phyloP scores from a whole-genome alignment of 2,888 invertebrate species.

The Meiosimyza decipiens region DNA sequence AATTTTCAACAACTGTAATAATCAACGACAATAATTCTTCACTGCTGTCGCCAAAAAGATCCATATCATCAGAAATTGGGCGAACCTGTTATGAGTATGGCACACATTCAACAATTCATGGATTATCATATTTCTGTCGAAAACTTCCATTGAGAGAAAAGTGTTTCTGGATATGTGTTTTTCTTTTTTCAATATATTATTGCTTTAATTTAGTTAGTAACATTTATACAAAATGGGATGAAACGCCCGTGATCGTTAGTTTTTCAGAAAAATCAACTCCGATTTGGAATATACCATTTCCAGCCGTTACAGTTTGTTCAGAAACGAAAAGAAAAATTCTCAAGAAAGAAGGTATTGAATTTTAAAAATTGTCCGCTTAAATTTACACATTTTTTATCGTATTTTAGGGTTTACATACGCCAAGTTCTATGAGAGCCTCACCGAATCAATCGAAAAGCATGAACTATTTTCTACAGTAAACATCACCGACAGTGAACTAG shows the following conservation, averaged over 20 bases:
- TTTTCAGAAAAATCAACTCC: constrained; percentile 77
- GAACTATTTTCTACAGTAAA: constrained; percentile 50
- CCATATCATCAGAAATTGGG: constrained; percentile 47
- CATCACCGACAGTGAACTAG: constrained; percentile 49
- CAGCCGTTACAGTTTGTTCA: constrained; percentile 63
- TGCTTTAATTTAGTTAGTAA: constrained; percentile 71
- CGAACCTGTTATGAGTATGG: constrained; percentile 71
- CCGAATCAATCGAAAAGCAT: constrained; percentile 41
- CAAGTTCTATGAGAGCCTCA: constrained; percentile 48
- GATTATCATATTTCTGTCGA: constrained; percentile 73
- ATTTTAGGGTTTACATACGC: constrained; percentile 49
- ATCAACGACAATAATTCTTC: neutral
- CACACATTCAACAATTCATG: constrained; percentile 72
- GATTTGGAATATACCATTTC: constrained; percentile 64
- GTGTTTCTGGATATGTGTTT: constrained; percentile 71
- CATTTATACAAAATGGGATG: constrained; percentile 76
- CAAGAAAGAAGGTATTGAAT: constrained; percentile 43
- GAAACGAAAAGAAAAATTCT: constrained; percentile 58
- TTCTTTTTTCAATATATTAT: constrained; percentile 71
- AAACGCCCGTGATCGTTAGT: constrained; percentile 77
- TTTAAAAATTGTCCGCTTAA: neutral
- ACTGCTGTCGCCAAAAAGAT: constrained; percentile 14
- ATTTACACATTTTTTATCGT: neutral
- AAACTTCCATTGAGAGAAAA: constrained; percentile 71
- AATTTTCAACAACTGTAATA: neutral